Base-by-base conservation (phyloP, 1,140 invertebrate species). In the Scaptomyza montana region DNA sequence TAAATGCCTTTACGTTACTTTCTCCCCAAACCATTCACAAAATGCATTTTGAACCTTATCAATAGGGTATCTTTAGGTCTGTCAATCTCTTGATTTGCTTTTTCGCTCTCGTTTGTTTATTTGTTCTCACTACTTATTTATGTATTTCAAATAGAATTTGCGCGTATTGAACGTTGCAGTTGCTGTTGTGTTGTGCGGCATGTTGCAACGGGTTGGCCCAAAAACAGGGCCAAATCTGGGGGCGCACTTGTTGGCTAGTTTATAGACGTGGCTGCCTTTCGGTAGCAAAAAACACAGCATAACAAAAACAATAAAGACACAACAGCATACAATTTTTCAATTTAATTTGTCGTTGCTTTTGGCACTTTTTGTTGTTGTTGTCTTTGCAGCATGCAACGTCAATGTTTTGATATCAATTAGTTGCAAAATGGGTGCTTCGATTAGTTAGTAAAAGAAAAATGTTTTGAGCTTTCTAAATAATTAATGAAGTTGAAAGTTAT, bases 131-230 rank as follows among this genome's bases (percentile, higher is more conserved):
- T 64, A 75, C 56, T 68, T 73, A 74, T 79, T 84, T 67, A 28
- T 47, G 49, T 66, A 60, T 56, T 62, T 77, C 76, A 1, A 41
- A 85, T 85, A 85, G 74, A 85, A 86, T 79, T 74, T 57, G 74
- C 78, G 78, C 65, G 69, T 80, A 80, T 71, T 50, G 78, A 81
- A 81, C 70, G 60, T 71, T 75, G 71, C 77, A 62, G 55, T 77
- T 76, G 78, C 56, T 45, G 50, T 16, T 33, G 21, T 46, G 7
- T 36, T 39, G 53, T 13, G 64, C 56, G 59, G 55, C 70, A 60
- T 61, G 78, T 78, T 82, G 79, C 79, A 75, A 82, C 79, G 56
- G 36, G 65, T 56, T 62, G 49, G 66, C 39, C 21, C 55, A 59
- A 60, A 59, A 60, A 46, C 54, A 55, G 62, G 47, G 54, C 54